A percentile compares a stretch with the other conserved stretches of the same genome.
These are phyloP conservation scores for Nezara viridula DNA, from an alignment of 2,888 invertebrate species.

Conservation along the genomic window DNA sequence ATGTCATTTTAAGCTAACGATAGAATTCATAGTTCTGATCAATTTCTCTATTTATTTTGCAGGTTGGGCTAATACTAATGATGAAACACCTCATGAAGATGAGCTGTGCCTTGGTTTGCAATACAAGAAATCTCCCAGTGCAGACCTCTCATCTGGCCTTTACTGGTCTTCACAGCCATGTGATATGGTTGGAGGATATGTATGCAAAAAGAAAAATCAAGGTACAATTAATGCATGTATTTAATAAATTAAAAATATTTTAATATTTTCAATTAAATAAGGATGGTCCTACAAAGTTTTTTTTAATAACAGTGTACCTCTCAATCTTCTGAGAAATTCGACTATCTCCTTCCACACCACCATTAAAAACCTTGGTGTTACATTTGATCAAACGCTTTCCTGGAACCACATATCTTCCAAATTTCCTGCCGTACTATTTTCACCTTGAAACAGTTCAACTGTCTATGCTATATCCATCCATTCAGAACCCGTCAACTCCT, in stretches of 20 bases:
- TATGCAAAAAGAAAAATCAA: conserved; percentile 71
- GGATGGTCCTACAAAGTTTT: too few species aligned
- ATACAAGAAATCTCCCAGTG: conserved; percentile 78
- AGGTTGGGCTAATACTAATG: conserved; percentile 1
- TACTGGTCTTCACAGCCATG: conserved; percentile 81
- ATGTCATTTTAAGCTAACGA: background rate
- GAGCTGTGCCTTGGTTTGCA: conserved; percentile 73
- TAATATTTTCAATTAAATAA: background rate
- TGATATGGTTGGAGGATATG: conserved; percentile 77
- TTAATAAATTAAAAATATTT: background rate
- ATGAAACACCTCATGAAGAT: background rate
- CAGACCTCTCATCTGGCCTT: conserved; percentile 78
- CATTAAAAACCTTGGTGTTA: too few species aligned
- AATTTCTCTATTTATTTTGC: background rate
- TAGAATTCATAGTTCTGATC: background rate
- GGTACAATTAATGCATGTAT: background rate
- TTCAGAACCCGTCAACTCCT: too few species aligned
- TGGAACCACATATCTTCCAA: too few species aligned
- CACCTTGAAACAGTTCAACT: too few species aligned
- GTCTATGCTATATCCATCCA: too few species aligned
- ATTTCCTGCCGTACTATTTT: too few species aligned
- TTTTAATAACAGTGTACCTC: too few species aligned
- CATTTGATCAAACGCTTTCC: too few species aligned
- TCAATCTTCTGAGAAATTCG: too few species aligned
- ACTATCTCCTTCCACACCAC: too few species aligned